Percentiles rank a stretch among this genome's conserved stretches.
These are phyloP conservation scores for Melanocharis versteri DNA, from an alignment of 2,113 vertebrate species.

Conservation along the genomic window DNA sequence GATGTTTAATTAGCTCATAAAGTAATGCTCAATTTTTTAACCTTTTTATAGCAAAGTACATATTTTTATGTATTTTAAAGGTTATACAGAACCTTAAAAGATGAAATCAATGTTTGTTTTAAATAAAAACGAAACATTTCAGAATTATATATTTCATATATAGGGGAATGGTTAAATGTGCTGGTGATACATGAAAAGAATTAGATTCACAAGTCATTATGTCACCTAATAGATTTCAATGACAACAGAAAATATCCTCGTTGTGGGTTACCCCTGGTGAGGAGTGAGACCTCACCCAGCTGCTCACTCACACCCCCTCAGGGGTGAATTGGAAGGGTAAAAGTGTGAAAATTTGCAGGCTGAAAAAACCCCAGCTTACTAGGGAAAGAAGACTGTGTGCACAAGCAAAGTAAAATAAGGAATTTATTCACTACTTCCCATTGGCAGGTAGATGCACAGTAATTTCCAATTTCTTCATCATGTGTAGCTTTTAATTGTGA, in stretches of 20 bases:
- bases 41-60: neutral
- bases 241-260: neutral
- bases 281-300: neutral
- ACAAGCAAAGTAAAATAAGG: neutral
- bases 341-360: neutral
- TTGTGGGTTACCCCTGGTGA: neutral
- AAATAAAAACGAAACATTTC: neutral
- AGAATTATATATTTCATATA: neutral
- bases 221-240: neutral
- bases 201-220: neutral
- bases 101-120: neutral
- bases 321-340: neutral
- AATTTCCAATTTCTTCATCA: neutral
- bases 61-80: neutral
- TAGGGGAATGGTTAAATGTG: neutral
- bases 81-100: neutral
- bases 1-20: neutral
- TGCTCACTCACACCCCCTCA: neutral
- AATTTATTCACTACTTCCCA: neutral
- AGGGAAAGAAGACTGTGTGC: neutral
- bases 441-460: neutral
- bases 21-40: neutral
- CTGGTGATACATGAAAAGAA: neutral
- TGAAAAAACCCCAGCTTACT: neutral
- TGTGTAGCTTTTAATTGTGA: neutral